Conservation (phyloP, 1,140 invertebrate species). For the Cydia splendana region DNA sequence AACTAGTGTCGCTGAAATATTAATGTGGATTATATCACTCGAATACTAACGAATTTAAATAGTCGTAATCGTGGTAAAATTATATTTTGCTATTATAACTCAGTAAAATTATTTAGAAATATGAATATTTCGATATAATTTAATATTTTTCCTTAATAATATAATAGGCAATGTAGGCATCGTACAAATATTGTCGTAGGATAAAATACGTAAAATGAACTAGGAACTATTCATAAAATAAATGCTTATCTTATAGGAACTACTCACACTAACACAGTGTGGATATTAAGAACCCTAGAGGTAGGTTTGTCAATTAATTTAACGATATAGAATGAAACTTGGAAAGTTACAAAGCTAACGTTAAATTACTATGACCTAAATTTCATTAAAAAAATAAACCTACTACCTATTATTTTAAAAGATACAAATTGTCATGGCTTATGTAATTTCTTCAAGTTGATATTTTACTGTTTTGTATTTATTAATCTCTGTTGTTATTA, state of each 20-base stretch:
- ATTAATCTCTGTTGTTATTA: neutral
- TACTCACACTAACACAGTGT: neutral
- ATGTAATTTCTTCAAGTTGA: neutral
- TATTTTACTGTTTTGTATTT: neutral
- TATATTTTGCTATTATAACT: too few relatives aligned
- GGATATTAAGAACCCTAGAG: neutral
- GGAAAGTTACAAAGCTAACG: neutral
- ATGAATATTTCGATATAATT: neutral
- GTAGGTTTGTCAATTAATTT: neutral
- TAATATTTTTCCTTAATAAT: too few relatives aligned
- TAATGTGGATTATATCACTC: neutral
- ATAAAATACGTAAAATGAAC: neutral
- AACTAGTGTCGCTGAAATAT: slow-evolving; percentile 50
- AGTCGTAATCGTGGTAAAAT: too few relatives aligned
- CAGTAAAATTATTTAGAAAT: neutral
- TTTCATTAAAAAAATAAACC: neutral
- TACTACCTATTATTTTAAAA: neutral
- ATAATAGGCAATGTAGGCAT: too few relatives aligned
- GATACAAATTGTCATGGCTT: neutral
- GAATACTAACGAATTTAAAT: neutral
- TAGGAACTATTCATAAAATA: slow-evolving; percentile 9
- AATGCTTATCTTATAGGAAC: slow-evolving; percentile 8
- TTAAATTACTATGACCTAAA: neutral
- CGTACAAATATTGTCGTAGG: neutral
- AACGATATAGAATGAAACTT: neutral